Percentiles rank a stretch among this genome's conserved stretches.
Evolutionary conservation across 2,113 vertebrate species (phyloP).

Genomic region (Lates calcarifer): DNA sequence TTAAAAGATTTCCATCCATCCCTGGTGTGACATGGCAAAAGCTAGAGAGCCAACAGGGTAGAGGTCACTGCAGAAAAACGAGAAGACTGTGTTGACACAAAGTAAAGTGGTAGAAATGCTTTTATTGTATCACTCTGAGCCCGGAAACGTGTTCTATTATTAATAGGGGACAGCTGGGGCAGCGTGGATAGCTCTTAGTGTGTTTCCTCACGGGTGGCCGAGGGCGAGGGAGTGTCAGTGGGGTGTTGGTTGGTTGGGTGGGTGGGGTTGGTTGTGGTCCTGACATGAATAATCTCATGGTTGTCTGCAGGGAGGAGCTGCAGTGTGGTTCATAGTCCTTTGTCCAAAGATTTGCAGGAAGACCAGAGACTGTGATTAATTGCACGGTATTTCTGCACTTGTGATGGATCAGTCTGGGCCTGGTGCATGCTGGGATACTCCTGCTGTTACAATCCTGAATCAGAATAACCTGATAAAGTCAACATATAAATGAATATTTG

Average conservation of each 20-base stretch:
- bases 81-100: constrained; percentile 38
- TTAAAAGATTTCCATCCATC: not conserved
- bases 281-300: constrained; percentile 30
- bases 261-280: not conserved
- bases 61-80: constrained; percentile 34
- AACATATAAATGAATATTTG: rapidly evolving
- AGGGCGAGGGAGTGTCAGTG: constrained; percentile 13
- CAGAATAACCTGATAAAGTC: not conserved
- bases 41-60: not conserved
- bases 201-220: constrained; percentile 39
- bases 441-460: not conserved
- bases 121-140: constrained; percentile 49
- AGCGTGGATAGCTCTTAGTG: constrained; percentile 46
- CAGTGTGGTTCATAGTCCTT: too few species aligned
- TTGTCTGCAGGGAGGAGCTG: constrained; percentile 11
- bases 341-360: not conserved
- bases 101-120: constrained; percentile 44
- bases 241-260: constrained; percentile 8
- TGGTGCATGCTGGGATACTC: constrained; percentile 13
- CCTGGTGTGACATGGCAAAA: not conserved
- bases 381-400: not conserved
- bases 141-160: constrained; percentile 70
- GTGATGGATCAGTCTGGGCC: not conserved
- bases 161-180: constrained; percentile 67
- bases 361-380: constrained; percentile 17